Conservation (phyloP, 2,113 vertebrate species). For the Ellobius talpinus region DNA sequence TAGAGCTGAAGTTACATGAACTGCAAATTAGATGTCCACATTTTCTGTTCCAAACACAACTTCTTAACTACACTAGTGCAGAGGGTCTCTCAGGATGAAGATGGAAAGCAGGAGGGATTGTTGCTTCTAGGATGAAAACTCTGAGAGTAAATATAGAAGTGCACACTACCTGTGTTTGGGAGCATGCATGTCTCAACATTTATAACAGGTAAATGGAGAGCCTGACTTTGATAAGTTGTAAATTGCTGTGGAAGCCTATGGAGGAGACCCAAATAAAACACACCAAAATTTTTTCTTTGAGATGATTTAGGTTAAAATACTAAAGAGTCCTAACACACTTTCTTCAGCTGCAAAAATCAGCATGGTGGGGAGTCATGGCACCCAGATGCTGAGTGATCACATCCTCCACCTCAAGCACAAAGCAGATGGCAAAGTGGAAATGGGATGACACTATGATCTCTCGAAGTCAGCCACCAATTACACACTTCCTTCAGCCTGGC, state of each 20-base stretch:
- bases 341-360: neutral
- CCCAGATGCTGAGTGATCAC: neutral
- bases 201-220: neutral
- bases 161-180: neutral
- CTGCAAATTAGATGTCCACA: neutral
- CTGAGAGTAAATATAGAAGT: neutral
- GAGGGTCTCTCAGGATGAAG: neutral
- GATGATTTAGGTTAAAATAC: slow-evolving; percentile 9
- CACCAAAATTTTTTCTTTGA: neutral
- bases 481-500: neutral
- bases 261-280: slow-evolving; percentile 20
- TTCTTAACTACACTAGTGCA: neutral
- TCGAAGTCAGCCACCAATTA: neutral
- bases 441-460: neutral
- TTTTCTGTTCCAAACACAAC: neutral
- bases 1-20: neutral
- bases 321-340: neutral
- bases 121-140: neutral
- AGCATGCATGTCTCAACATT: neutral
- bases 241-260: neutral
- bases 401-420: neutral
- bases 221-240: neutral
- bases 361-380: neutral
- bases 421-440: neutral
- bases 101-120: neutral